Evolutionary conservation across 2,797 vertebrate species (phyloP).

Genomic region (Characodon lateralis): DNA sequence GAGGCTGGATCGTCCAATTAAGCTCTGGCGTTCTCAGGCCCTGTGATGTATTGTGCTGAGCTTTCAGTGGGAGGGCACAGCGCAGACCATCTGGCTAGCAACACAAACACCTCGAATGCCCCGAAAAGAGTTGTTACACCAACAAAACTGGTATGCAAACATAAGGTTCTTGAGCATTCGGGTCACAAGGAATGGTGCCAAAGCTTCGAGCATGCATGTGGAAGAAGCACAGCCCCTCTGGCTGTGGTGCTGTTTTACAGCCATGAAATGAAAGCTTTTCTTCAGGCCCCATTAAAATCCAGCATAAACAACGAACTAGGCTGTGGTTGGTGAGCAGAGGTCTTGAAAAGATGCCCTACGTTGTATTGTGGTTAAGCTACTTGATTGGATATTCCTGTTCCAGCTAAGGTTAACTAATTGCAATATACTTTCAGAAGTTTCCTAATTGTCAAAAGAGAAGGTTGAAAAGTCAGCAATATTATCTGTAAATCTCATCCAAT

Average conservation of each 20-base stretch:
- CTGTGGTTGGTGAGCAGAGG: constrained; percentile 12
- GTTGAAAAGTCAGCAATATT: not conserved
- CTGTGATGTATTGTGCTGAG: constrained; percentile 62
- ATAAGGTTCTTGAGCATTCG: constrained; percentile 32
- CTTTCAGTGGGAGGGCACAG: constrained; percentile 39
- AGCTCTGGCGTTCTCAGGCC: constrained; percentile 72
- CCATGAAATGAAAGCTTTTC: constrained; percentile 62
- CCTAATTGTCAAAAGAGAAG: not conserved
- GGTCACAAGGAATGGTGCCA: constrained; percentile 45
- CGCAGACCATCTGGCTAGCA: constrained; percentile 36
- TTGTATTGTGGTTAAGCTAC: not conserved
- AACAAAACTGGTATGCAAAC: constrained; percentile 44
- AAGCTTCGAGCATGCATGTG: constrained; percentile 28
- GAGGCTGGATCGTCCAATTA: constrained; percentile 75
- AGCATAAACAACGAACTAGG: constrained; percentile 54
- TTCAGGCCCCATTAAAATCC: constrained; percentile 48
- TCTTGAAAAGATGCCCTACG: not conserved
- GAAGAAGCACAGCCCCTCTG: constrained; percentile 28
- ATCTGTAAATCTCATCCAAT: not conserved
- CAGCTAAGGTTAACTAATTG: not conserved
- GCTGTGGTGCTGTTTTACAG: constrained; percentile 41
- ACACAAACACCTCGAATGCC: constrained; percentile 29
- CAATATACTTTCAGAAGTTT: not conserved
- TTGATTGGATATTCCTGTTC: not conserved
- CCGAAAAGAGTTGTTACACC: constrained; percentile 31